Evolutionary conservation across 2,888 invertebrate genomes (phyloP).

Genomic region (Aphodius sticticus): DNA sequence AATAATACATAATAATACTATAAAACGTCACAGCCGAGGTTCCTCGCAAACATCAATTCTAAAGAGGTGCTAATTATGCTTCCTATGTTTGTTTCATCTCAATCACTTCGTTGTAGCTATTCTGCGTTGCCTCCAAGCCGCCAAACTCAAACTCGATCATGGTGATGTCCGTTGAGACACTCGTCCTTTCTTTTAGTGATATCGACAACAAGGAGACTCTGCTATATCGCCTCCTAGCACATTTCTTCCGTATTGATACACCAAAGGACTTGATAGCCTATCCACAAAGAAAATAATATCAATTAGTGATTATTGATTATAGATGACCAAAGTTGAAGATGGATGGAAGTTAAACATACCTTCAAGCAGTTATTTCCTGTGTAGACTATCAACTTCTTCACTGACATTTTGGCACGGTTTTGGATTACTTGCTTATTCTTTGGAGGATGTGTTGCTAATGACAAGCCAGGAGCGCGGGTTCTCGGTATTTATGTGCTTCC

Average conservation of each 20-base stretch:
- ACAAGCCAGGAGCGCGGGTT: background rate
- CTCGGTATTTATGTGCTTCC: background rate
- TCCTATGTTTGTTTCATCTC: conserved; percentile 6
- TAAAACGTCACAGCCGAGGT: conserved; percentile 14
- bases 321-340: background rate
- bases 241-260: conserved; percentile 47
- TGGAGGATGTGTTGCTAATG: background rate
- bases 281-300: conserved; percentile 39
- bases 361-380: conserved; percentile 49
- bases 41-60: background rate
- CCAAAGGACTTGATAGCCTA: conserved; percentile 52
- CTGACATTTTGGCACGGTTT: conserved; percentile 12
- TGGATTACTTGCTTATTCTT: background rate
- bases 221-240: conserved; percentile 44
- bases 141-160: conserved; percentile 49
- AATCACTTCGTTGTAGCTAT: conserved; percentile 49
- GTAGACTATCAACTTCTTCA: conserved; percentile 11
- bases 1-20: conserved; percentile 14
- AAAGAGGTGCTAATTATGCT: conserved; percentile 12
- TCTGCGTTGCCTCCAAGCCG: conserved; percentile 50
- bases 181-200: conserved; percentile 48
- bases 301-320: conserved; percentile 18
- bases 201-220: conserved; percentile 47
- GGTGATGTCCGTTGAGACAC: conserved; percentile 53
- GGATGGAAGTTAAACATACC: conserved; percentile 42